Evolutionary conservation across 2,797 vertebrate genomes (phyloP).

Genomic region (Manis javanica): DNA sequence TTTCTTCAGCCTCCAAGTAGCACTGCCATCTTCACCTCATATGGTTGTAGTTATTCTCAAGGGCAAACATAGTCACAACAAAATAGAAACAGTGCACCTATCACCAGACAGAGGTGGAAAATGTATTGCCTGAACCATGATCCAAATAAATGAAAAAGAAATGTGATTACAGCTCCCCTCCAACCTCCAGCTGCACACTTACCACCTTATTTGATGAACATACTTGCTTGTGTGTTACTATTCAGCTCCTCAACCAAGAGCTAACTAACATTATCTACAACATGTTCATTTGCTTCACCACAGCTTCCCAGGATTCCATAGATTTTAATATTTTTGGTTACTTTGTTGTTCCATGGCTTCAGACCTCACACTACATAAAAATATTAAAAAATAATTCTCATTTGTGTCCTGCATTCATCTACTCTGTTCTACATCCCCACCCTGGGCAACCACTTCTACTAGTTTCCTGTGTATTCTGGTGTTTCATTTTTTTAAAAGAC

Average conservation of each 20-base stretch:
- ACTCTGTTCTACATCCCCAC: background rate
- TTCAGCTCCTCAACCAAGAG: background rate
- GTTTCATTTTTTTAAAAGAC: background rate
- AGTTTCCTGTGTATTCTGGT: background rate
- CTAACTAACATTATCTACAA: background rate
- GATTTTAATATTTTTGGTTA: background rate
- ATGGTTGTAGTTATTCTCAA: background rate
- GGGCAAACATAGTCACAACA: background rate
- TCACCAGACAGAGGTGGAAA: background rate
- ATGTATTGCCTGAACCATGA: background rate
- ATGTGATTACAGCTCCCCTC: background rate
- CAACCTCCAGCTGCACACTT: background rate
- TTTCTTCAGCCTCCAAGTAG: background rate
- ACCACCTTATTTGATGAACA: background rate
- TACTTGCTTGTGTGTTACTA: background rate
- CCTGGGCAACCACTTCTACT: background rate
- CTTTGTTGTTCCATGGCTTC: background rate
- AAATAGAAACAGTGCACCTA: background rate
- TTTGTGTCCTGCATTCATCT: background rate
- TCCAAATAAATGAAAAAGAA: background rate
- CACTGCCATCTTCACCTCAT: background rate
- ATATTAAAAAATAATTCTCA: background rate
- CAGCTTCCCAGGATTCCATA: background rate
- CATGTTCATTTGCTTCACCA: background rate
- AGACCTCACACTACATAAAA: background rate